Evolutionary conservation across 2,113 vertebrate species (phyloP), one percentile per base, ranked within the genome.

Genomic region (Sphaerodactylus townsendi): DNA sequence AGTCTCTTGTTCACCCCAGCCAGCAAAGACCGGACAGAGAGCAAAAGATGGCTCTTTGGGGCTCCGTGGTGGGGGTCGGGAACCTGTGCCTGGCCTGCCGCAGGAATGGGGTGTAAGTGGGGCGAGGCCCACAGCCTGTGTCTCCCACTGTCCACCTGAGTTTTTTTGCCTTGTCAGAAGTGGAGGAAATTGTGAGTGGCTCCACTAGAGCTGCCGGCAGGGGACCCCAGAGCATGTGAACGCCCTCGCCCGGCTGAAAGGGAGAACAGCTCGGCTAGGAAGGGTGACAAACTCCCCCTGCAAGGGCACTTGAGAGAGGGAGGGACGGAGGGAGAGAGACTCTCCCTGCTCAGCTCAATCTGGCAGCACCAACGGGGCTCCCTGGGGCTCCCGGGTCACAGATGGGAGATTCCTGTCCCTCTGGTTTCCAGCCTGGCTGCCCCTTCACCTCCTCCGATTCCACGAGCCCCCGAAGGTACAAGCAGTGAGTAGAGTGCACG

Each of bases 391-490:
- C 2, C 0, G 14, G 53, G 48, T 41, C 8, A 4, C 25, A 30
- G 6, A 14, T 30, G 53, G 77, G n/a, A 3, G 19, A 33, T 39
- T 44, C 23, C 74, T 75, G 62, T n/a, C 28, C 5, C 21, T 65
- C n/a, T 66, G 35, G 9, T 23, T 46, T 15, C 33, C 13, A 23
- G 2, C 79, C 15, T 10, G 48, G 11, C 70, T 59, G 53, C 65
- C 39, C 77, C 62, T 19, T 80, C 48, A 85, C 83, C 86, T 89
- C 15, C 75, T 73, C 93, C 86, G 89, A 79, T 90, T 93, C 84
- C 91, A 71, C 39, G 65, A 0, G 10, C 56, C 81, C 80, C 78
- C 48, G 2, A 13, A 44, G 33, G 1, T 33, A 1, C 35, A 53
- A 84, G 79, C n/a, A 6, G 82, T 25, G 85, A 92, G 81, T 77